Evolutionary conservation across 2,113 vertebrate species (phyloP).

Genomic region (Mus spicilegus): DNA sequence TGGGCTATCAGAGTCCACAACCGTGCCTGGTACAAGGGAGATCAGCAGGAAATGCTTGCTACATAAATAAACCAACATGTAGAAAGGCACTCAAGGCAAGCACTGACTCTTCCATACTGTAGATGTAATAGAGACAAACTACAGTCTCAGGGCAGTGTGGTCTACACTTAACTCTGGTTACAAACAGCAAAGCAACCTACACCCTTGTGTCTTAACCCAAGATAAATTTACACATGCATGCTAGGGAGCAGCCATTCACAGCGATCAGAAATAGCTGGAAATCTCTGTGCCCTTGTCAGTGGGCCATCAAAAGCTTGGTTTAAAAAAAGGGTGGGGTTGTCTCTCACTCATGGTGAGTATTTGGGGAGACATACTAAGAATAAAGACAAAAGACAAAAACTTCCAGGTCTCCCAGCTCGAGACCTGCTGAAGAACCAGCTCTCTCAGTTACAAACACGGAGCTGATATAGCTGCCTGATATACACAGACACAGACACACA

Average conservation of each 20-base stretch:
- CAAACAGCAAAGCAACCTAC: not conserved
- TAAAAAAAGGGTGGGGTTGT: not conserved
- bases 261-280: not conserved
- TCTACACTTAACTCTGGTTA: not conserved
- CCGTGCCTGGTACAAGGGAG: not conserved
- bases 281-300: not conserved
- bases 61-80: not conserved
- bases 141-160: not conserved
- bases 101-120: not conserved
- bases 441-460: not conserved
- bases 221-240: not conserved
- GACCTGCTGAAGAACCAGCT: slow-evolving; percentile 47
- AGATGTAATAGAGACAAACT: not conserved
- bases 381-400: slow-evolving; percentile 23
- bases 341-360: not conserved
- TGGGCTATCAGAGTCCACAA: not conserved
- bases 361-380: slow-evolving; percentile 5
- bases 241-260: not conserved
- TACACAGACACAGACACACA: not conserved
- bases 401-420: not conserved
- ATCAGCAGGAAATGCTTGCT: not conserved
- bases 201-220: not conserved
- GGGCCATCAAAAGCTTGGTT: not conserved
- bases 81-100: not conserved
- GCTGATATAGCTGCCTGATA: not conserved